Percentiles rank a stretch among this genome's conserved stretches.
phyloP scores from a whole-genome alignment of 2,888 invertebrate species.

The Toxonevra muliebris region DNA sequence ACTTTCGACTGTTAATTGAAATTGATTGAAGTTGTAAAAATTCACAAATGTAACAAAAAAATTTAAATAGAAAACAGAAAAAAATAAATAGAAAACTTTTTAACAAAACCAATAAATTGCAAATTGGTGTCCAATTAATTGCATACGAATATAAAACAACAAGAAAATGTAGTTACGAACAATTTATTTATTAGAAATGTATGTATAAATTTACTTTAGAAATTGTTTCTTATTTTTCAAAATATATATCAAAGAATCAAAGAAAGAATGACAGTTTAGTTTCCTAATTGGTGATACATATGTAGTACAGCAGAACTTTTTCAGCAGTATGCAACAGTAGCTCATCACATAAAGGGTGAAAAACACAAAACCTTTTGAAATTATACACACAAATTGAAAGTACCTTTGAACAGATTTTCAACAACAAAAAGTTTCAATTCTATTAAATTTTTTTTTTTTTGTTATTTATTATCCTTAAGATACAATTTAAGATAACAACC shows the following conservation, averaged over 20 bases:
- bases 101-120: constrained; percentile 22
- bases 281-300: not conserved
- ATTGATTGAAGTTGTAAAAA: too few relatives aligned
- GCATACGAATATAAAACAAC: constrained; percentile 11
- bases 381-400: constrained; percentile 1
- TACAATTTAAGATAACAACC: constrained; percentile 32
- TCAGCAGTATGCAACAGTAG: not conserved
- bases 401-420: not conserved
- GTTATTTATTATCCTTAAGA: constrained; percentile 31
- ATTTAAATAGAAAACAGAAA: too few relatives aligned
- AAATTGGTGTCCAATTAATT: constrained; percentile 29
- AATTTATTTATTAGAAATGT: not conserved
- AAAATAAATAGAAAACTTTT: too few relatives aligned
- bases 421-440: constrained; percentile 21
- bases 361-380: constrained; percentile 4
- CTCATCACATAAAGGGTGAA: not conserved
- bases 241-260: not conserved
- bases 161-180: not conserved
- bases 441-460: not conserved
- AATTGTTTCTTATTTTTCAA: too few relatives aligned
- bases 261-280: not conserved
- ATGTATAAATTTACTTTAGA: not conserved
- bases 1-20: too few relatives aligned
- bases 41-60: too few relatives aligned
- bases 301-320: not conserved